Evolutionary conservation across 2,797 vertebrate genomes (phyloP).

Genomic region (Uromys caudimaculatus): DNA sequence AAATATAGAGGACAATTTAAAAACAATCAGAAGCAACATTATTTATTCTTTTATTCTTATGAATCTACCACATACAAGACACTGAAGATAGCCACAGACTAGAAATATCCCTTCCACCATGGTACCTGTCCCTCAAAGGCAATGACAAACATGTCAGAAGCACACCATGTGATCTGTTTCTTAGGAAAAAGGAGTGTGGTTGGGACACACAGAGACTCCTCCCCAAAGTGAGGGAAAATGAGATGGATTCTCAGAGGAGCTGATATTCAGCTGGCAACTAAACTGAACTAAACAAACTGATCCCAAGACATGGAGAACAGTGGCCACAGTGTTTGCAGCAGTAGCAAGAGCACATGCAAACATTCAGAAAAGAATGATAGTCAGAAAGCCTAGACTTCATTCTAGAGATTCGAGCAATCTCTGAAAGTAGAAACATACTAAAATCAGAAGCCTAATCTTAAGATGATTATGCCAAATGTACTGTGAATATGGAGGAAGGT

Average conservation of each 20-base stretch:
- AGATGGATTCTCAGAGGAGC: neutral
- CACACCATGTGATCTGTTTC: neutral
- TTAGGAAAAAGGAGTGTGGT: neutral
- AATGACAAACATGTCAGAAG: neutral
- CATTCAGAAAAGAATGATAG: neutral
- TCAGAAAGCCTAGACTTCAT: neutral
- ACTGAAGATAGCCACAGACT: neutral
- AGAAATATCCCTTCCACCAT: neutral
- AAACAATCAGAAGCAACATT: neutral
- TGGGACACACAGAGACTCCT: neutral
- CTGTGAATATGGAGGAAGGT: neutral
- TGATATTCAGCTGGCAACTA: neutral
- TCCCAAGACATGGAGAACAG: too few relatives aligned
- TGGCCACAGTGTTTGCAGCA: neutral
- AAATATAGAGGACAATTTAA: neutral
- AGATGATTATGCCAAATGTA: neutral
- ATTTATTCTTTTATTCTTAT: neutral
- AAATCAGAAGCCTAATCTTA: neutral
- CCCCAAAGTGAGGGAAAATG: neutral
- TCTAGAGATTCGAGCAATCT: neutral
- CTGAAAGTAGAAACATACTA: neutral
- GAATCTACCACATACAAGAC: neutral
- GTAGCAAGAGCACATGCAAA: neutral
- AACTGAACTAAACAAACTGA: neutral
- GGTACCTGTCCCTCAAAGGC: neutral